Evolutionary conservation across 2,113 vertebrate species (phyloP).

Genomic region (Corythornis madagascariensis): DNA sequence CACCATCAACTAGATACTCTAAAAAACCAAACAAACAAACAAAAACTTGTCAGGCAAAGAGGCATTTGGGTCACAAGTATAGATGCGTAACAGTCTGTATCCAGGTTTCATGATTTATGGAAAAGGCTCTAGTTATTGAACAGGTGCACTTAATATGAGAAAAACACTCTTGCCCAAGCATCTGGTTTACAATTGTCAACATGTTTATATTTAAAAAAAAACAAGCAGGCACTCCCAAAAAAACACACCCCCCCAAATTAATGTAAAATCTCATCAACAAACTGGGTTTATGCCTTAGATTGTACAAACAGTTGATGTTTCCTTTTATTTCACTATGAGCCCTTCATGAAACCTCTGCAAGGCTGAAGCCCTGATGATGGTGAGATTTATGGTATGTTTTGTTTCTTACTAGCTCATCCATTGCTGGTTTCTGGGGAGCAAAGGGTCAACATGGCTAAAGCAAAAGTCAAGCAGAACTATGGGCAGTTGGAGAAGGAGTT

Average conservation of each 20-base stretch:
- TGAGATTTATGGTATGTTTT: not conserved
- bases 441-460: conserved; percentile 83
- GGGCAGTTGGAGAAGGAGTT: conserved; percentile 82
- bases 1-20: not conserved
- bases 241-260: not conserved
- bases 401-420: conserved; percentile 59
- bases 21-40: not conserved
- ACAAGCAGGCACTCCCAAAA: not conserved
- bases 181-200: not conserved
- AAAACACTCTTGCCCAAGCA: not conserved
- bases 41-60: not conserved
- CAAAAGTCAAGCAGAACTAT: conserved; percentile 82
- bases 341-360: not conserved
- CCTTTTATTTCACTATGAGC: not conserved
- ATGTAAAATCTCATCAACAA: not conserved
- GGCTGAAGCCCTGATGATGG: not conserved
- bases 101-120: not conserved
- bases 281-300: not conserved
- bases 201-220: not conserved
- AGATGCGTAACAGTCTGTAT: not conserved
- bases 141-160: not conserved
- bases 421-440: conserved; percentile 87
- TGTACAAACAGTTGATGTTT: not conserved
- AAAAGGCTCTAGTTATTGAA: not conserved
- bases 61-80: not conserved